Evolutionary conservation across 2,888 invertebrate genomes (phyloP).

Genomic region (Hemicrepidius hirtus): DNA sequence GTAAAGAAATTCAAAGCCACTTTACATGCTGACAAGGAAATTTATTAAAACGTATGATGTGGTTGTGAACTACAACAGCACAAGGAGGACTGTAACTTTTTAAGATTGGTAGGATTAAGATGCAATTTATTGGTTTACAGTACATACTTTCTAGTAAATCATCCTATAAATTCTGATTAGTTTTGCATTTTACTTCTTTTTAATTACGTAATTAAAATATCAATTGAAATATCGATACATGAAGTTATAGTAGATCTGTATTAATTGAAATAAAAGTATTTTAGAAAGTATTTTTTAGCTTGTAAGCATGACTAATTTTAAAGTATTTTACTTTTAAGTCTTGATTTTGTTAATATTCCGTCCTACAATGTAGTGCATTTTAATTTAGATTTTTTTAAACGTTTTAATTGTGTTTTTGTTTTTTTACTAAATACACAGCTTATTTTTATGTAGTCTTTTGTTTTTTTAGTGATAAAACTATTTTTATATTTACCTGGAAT

Average conservation of each 20-base stretch:
- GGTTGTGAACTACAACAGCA: too few species aligned
- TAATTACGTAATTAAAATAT: background rate
- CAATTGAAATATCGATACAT: background rate
- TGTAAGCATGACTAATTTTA: conserved; percentile 8
- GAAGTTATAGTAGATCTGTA: background rate
- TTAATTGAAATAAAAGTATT: conserved; percentile 7
- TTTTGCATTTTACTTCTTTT: background rate
- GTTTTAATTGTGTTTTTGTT: conserved; percentile 7
- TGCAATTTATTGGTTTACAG: too few species aligned
- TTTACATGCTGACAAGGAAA: too few species aligned
- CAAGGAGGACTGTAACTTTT: too few species aligned
- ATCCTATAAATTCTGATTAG: too few species aligned
- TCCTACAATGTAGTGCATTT: conserved; percentile 19
- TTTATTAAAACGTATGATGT: too few species aligned
- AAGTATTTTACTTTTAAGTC: background rate
- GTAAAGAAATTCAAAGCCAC: background rate
- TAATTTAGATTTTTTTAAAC: conserved; percentile 16
- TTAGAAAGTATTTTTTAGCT: background rate
- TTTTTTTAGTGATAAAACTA: conserved; percentile 6
- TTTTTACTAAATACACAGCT: conserved; percentile 14
- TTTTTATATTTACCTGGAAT: conserved; percentile 79
- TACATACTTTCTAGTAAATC: too few species aligned
- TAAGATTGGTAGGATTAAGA: too few species aligned
- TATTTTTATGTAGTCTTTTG: conserved; percentile 5
- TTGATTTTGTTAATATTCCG: conserved; percentile 22